Evolutionary conservation across 2,797 vertebrate genomes (phyloP).

Genomic region (Enteromius viviparus): DNA sequence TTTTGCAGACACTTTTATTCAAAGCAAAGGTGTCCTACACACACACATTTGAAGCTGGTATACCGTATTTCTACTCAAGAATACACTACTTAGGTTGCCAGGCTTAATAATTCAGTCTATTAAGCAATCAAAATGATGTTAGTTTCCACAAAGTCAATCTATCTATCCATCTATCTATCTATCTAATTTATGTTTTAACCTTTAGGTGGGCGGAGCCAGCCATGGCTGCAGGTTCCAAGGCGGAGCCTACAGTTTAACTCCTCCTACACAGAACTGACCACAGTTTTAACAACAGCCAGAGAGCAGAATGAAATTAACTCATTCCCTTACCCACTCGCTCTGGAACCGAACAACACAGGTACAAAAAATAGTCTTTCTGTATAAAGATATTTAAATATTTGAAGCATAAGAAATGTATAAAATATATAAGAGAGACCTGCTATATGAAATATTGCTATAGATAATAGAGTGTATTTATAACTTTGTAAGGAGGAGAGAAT

Average conservation of each 20-base stretch:
- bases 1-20: not conserved
- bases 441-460: not conserved
- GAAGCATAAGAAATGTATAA: not conserved
- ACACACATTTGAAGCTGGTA: not conserved
- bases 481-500: slow-evolving; percentile 76
- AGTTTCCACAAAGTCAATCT: not conserved
- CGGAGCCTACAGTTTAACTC: slow-evolving; percentile 87
- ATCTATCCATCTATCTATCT: too few species aligned
- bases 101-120: not conserved
- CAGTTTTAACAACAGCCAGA: slow-evolving; percentile 87
- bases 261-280: slow-evolving; percentile 89
- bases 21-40: not conserved
- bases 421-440: not conserved
- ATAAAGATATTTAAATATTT: not conserved
- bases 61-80: not conserved
- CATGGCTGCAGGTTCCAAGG: slow-evolving; percentile 91
- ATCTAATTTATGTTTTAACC: not conserved
- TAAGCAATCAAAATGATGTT: not conserved
- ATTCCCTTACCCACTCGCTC: slow-evolving; percentile 92
- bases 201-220: slow-evolving; percentile 88
- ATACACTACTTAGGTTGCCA: not conserved
- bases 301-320: slow-evolving; percentile 85
- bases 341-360: slow-evolving; percentile 88
- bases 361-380: not conserved
- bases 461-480: not conserved